phyloP scores from a whole-genome alignment of 2,888 invertebrate species.

The Bhutanitis thaidina region DNA sequence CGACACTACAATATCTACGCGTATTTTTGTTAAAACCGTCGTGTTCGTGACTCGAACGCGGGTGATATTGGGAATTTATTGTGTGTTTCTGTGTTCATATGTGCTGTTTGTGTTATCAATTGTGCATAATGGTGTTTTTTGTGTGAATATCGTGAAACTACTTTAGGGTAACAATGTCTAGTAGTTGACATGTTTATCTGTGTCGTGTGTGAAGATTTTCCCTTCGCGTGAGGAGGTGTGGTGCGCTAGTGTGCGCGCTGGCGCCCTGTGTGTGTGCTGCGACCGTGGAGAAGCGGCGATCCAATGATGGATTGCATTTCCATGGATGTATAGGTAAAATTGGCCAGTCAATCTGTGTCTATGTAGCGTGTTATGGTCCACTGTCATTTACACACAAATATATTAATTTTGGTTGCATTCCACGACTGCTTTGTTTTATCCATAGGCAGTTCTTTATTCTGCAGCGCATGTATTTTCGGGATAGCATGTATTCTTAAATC shows the following conservation, averaged over 20 bases:
- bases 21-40: slow-evolving; percentile 72
- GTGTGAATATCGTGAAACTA: slow-evolving; percentile 75
- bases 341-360: slow-evolving; percentile 50
- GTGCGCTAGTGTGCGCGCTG: slow-evolving; percentile 65
- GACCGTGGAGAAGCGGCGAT: slow-evolving; percentile 63
- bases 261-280: slow-evolving; percentile 59
- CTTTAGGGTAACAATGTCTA: slow-evolving; percentile 78
- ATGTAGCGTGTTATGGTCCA: slow-evolving; percentile 40
- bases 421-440: slow-evolving; percentile 52
- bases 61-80: slow-evolving; percentile 70
- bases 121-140: slow-evolving; percentile 62
- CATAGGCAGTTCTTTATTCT: slow-evolving; percentile 33
- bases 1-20: slow-evolving; percentile 73
- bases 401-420: slow-evolving; percentile 30
- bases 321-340: slow-evolving; percentile 77
- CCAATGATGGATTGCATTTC: slow-evolving; percentile 78
- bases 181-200: slow-evolving; percentile 80
- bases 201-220: slow-evolving; percentile 80
- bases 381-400: slow-evolving; percentile 38
- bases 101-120: slow-evolving; percentile 67
- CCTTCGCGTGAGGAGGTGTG: slow-evolving; percentile 77
- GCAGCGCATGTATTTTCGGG: slow-evolving; percentile 46
- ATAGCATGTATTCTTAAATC: slow-evolving; percentile 50
- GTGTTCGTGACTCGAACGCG: slow-evolving; percentile 74
- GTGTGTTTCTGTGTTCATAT: slow-evolving; percentile 69